A percentile compares a stretch with the other conserved stretches of the same genome.
Conservation (phyloP, 2,888 invertebrate species). For the Aethes cnicana region DNA sequence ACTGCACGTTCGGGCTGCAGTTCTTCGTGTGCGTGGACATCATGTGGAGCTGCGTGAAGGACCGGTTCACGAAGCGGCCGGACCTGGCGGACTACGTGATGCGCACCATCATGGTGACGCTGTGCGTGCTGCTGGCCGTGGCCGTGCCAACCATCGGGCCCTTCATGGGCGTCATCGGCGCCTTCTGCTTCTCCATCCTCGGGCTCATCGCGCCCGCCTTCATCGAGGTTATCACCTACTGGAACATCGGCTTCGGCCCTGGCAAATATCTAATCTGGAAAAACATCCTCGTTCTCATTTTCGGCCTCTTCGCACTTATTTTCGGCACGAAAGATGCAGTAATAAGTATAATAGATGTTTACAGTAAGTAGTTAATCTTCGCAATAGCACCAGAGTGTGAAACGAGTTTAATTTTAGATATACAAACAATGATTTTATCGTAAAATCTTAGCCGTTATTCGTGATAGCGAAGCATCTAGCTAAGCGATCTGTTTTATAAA, state of each 20-base stretch:
- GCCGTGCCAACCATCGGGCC: constrained; percentile 94
- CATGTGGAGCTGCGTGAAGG: constrained; percentile 92
- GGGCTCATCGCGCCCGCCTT: constrained; percentile 93
- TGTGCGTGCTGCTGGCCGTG: constrained; percentile 89
- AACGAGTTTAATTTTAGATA: neutral
- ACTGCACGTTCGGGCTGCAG: constrained; percentile 97
- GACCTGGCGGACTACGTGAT: constrained; percentile 89
- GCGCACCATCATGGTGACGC: constrained; percentile 85
- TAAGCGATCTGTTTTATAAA: constrained; percentile 16
- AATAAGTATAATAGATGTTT: constrained; percentile 47
- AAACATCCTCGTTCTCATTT: constrained; percentile 87
- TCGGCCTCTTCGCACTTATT: constrained; percentile 90
- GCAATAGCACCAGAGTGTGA: neutral
- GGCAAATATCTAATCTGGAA: constrained; percentile 89
- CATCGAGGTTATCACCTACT: constrained; percentile 92
- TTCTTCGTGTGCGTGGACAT: constrained; percentile 98
- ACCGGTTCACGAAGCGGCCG: constrained; percentile 86
- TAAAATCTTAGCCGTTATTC: constrained; percentile 1
- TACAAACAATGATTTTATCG: too few species aligned
- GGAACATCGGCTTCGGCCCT: constrained; percentile 91
- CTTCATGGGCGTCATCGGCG: constrained; percentile 95
- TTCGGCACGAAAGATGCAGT: constrained; percentile 85
- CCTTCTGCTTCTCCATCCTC: constrained; percentile 95
- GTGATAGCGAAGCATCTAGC: constrained; percentile 5
- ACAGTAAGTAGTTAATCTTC: constrained; percentile 31